Conservation (phyloP, 2,113 vertebrate species). For the Patagioenas fasciata region DNA sequence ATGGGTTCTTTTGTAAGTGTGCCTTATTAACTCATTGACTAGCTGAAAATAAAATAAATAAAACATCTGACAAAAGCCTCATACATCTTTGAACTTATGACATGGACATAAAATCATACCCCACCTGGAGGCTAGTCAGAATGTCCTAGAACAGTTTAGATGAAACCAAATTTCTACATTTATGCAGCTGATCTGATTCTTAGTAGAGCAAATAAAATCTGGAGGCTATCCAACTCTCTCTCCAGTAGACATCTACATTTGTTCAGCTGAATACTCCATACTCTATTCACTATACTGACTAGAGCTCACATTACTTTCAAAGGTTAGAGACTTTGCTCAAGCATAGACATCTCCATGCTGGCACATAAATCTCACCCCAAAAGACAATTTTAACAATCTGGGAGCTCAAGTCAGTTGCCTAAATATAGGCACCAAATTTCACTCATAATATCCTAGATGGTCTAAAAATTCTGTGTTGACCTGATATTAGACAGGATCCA, state of each 20-base stretch:
- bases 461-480: neutral
- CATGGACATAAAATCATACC: neutral
- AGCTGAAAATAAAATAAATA: neutral
- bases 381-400: neutral
- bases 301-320: neutral
- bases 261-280: neutral
- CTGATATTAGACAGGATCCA: neutral
- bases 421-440: neutral
- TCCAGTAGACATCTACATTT: neutral
- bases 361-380: neutral
- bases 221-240: neutral
- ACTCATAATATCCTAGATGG: neutral
- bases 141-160: neutral
- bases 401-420: neutral
- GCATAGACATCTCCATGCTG: neutral
- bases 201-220: neutral
- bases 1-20: neutral
- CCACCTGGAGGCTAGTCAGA: neutral
- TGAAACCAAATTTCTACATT: neutral
- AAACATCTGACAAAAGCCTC: neutral
- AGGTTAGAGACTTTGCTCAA: neutral
- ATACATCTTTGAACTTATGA: neutral
- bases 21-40: neutral
- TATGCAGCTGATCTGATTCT: neutral
- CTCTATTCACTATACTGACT: neutral